Evolutionary conservation across 2,797 vertebrate genomes (phyloP).

Genomic region (Bufotes viridis): DNA sequence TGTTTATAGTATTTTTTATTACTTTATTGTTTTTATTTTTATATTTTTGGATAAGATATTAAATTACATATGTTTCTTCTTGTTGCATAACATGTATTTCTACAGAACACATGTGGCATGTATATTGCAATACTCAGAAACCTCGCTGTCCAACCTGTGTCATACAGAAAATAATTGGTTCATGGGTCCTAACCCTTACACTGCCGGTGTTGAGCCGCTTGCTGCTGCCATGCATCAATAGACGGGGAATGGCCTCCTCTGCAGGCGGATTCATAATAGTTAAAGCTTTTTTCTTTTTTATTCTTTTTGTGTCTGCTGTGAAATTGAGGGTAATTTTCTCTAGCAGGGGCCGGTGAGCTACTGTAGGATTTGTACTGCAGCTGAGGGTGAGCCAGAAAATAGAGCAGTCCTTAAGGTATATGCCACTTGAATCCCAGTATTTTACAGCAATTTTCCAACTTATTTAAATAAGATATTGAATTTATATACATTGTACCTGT

Average conservation of each 20-base stretch:
- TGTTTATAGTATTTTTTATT: too few species aligned
- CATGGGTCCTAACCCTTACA: neutral
- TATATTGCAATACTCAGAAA: neutral
- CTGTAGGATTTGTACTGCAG: conserved; percentile 5
- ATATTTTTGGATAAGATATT: neutral
- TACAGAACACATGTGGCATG: neutral
- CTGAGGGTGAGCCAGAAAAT: conserved; percentile 10
- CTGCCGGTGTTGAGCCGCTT: neutral
- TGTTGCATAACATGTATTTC: neutral
- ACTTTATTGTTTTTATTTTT: too few species aligned
- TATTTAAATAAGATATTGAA: neutral
- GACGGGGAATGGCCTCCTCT: neutral
- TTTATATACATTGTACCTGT: neutral
- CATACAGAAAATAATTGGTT: conserved; percentile 36
- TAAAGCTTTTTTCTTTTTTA: conserved; percentile 38
- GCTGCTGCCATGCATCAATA: neutral
- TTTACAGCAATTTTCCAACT: neutral
- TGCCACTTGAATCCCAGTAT: neutral
- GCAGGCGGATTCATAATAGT: conserved; percentile 5
- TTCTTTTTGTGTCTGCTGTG: conserved; percentile 43
- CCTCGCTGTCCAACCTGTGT: neutral
- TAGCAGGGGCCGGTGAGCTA: conserved; percentile 3
- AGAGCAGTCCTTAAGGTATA: conserved; percentile 17
- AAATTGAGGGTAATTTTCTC: conserved; percentile 59
- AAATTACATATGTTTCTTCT: neutral